Percentiles rank a stretch among this genome's conserved stretches.
Conservation (phyloP, 1,140 invertebrate genomes). For the Lucilia cuprina region DNA sequence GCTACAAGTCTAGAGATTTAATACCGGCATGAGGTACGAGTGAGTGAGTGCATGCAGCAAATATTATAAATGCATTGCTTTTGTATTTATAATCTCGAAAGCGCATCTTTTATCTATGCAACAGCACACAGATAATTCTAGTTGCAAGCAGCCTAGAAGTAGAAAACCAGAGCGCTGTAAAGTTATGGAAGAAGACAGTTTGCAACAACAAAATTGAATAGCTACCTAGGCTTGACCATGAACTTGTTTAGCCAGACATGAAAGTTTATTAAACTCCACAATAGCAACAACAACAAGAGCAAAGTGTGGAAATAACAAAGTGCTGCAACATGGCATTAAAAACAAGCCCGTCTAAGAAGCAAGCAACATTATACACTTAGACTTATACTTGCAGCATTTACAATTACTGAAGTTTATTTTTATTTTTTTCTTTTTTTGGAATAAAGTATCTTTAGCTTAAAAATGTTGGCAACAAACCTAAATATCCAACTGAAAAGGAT, state of each 20-base stretch:
- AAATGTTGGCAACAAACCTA: background rate
- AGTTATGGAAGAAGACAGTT: background rate
- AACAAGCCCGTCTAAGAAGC: background rate
- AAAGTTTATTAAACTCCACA: slow-evolving; percentile 28
- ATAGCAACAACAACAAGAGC: background rate
- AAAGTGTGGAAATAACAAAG: background rate
- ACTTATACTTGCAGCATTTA: background rate
- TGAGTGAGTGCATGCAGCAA: background rate
- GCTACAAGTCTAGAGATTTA: background rate
- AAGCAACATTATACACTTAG: background rate
- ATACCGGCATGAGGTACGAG: background rate
- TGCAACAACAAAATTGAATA: background rate
- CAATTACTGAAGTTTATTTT: background rate
- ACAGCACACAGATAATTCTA: background rate
- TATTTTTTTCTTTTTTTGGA: background rate
- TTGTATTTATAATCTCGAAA: background rate
- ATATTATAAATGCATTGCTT: background rate
- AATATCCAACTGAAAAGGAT: background rate
- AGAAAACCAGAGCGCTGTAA: background rate
- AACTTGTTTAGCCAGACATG: slow-evolving; percentile 33
- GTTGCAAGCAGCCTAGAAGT: background rate
- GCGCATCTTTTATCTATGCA: background rate
- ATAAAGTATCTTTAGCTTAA: background rate
- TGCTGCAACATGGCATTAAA: background rate
- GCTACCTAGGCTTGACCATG: slow-evolving; percentile 25